phyloP scores from a whole-genome alignment of 2,113 vertebrate species.

The Oreotrochilus melanogaster region DNA sequence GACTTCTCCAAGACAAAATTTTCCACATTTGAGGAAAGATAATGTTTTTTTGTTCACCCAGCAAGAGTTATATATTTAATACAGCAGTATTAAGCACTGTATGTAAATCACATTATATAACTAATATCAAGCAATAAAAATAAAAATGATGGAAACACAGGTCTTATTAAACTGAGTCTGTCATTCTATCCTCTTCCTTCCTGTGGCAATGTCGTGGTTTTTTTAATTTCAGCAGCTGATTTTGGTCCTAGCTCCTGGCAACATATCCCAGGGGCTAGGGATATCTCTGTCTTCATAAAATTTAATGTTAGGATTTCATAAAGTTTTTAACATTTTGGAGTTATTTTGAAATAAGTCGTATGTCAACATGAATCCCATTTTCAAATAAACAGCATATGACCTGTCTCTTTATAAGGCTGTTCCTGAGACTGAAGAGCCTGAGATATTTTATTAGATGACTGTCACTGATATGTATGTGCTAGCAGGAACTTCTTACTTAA shows the following conservation, averaged over 20 bases:
- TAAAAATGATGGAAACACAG: neutral
- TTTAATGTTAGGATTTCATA: conserved; percentile 65
- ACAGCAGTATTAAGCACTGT: neutral
- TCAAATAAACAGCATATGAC: conserved; percentile 29
- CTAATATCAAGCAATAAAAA: conserved; percentile 30
- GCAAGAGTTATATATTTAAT: conserved; percentile 25
- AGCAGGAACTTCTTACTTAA: conserved; percentile 39
- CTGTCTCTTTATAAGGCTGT: conserved; percentile 27
- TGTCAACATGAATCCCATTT: conserved; percentile 50
- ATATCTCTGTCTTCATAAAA: conserved; percentile 65
- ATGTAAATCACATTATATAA: conserved; percentile 46
- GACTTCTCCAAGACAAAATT: conserved; percentile 42
- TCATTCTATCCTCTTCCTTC: neutral
- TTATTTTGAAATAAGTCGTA: conserved; percentile 68
- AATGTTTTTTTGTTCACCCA: neutral
- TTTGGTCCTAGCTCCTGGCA: conserved; percentile 43
- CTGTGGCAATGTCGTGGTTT: neutral
- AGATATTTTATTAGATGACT: conserved; percentile 45
- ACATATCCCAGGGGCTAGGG: neutral
- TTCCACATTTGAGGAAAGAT: conserved; percentile 9
- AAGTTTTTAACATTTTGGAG: conserved; percentile 73
- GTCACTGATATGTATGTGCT: neutral
- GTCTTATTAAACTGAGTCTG: conserved; percentile 28
- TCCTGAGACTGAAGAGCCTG: neutral
- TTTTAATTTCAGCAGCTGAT: conserved; percentile 30